phyloP scores from a whole-genome alignment of 64 coral and sea anemone species.

The Hydrozoanthus tunicans region DNA sequence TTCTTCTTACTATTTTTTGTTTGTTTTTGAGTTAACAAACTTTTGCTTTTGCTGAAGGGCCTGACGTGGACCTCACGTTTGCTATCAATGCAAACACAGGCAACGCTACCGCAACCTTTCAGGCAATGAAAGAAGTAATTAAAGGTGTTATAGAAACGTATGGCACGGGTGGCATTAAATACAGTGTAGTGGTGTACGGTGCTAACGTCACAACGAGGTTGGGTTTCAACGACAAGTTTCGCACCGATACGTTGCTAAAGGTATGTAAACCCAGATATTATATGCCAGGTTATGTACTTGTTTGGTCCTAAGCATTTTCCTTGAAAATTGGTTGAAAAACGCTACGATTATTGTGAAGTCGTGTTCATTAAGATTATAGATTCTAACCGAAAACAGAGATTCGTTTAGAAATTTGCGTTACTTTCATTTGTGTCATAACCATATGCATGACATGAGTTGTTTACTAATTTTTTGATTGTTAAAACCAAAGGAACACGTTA shows the following conservation, averaged over 20 bases:
- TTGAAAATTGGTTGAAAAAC: no score
- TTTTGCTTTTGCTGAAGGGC: not conserved
- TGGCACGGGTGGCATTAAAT: not conserved
- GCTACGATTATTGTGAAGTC: no score
- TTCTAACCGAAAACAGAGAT: no score
- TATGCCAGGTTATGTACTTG: no score
- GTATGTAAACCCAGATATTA: not conserved
- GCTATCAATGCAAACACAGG: not conserved
- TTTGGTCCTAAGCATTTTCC: no score
- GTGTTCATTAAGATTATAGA: no score
- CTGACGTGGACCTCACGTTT: constrained; percentile 15
- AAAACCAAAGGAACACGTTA: not conserved
- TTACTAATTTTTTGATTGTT: not conserved
- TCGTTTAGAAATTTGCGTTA: no score
- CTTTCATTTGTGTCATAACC: no score
- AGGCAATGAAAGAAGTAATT: constrained; percentile 25
- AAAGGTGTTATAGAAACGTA: constrained; percentile 25
- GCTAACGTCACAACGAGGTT: not conserved
- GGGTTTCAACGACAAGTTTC: constrained; percentile 13
- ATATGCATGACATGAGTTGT: no score
- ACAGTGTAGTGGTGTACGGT: constrained; percentile 21
- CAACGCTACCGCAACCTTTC: not conserved
- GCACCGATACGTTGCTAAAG: not conserved
- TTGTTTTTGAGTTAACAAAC: not conserved
- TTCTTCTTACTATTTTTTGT: no score